phyloP scores from a whole-genome alignment of 2,797 vertebrate species.

The Sitta carolinensis region DNA sequence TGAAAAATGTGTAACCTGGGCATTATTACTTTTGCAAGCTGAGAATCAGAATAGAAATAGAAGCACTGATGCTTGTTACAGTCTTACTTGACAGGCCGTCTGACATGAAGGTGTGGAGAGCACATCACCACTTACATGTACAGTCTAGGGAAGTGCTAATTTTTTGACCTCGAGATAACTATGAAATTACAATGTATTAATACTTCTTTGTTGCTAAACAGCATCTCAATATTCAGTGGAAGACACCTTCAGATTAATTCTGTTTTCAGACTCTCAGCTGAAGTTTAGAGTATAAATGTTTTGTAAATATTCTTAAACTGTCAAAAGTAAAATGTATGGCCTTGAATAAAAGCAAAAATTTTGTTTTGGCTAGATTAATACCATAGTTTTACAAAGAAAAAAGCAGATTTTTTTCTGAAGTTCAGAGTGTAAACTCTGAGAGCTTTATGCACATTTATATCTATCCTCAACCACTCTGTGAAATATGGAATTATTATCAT shows the following conservation, averaged over 20 bases:
- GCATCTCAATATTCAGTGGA: not conserved
- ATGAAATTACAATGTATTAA: not conserved
- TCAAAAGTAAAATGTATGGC: not conserved
- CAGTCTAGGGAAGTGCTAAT: not conserved
- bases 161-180: not conserved
- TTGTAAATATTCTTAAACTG: not conserved
- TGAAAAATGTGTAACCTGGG: rapidly evolving
- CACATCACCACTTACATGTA: not conserved
- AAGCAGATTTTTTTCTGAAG: not conserved
- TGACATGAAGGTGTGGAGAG: not conserved
- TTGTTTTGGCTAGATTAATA: not conserved
- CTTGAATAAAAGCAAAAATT: not conserved
- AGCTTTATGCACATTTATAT: not conserved
- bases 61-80: not conserved
- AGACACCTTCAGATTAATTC: not conserved
- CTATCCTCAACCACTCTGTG: not conserved
- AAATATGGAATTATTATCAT: not conserved
- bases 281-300: not conserved
- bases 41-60: not conserved
- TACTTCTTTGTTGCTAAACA: not conserved
- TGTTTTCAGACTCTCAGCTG: not conserved
- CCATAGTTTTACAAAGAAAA: not conserved
- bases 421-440: not conserved
- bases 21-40: not conserved
- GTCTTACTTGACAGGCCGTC: not conserved